Percentiles rank a stretch among this genome's conserved stretches.
Conservation (phyloP, 2,888 invertebrate genomes). For the Macropis europaea region DNA sequence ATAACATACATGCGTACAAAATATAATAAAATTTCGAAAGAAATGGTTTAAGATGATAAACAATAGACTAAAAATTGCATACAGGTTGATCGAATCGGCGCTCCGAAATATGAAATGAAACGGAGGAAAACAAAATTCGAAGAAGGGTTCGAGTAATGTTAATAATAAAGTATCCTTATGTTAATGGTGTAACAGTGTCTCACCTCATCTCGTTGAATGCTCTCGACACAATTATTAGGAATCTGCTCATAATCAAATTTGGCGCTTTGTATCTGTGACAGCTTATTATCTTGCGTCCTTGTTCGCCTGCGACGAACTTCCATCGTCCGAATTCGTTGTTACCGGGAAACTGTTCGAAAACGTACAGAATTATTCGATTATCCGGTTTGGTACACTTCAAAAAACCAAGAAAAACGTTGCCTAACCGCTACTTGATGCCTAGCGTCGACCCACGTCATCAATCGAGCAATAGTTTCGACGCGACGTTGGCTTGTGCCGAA, state of each 20-base stretch:
- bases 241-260: constrained; percentile 60
- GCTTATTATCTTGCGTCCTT: constrained; percentile 58
- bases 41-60: not conserved
- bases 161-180: not conserved
- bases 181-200: constrained; percentile 10
- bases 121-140: not conserved
- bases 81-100: not conserved
- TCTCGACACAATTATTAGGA: constrained; percentile 25
- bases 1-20: not conserved
- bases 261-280: constrained; percentile 57
- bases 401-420: not conserved
- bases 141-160: not conserved
- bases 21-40: too few relatives aligned
- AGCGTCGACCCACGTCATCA: constrained; percentile 45
- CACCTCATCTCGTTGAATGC: constrained; percentile 36
- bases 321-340: constrained; percentile 56
- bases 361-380: not conserved
- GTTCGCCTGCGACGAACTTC: constrained; percentile 71
- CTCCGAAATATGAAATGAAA: not conserved
- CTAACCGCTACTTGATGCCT: constrained; percentile 2
- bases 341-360: not conserved
- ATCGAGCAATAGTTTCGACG: constrained; percentile 10
- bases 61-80: not conserved
- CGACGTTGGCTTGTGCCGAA: not conserved
- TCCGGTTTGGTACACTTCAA: not conserved